Percentiles rank a stretch among this genome's conserved stretches.
Evolutionary conservation across 1,140 invertebrate species (phyloP).

Genomic region (Centruroides vittatus): DNA sequence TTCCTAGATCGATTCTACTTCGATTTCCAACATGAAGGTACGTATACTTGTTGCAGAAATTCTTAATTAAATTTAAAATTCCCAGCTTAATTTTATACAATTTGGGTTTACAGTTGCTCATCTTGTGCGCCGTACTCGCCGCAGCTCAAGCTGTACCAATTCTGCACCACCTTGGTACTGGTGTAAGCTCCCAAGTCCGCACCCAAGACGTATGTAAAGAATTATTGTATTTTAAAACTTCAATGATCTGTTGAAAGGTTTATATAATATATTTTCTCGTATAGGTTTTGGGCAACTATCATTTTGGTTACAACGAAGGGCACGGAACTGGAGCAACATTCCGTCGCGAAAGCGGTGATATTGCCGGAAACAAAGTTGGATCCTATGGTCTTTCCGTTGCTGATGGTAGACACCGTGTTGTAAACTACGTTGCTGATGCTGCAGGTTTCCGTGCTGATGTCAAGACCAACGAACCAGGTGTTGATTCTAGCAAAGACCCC

Average conservation of each 20-base stretch:
- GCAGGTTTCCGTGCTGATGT: slow-evolving; percentile 11
- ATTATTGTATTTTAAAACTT: background rate
- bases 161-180: slow-evolving; percentile 3
- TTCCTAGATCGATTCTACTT: too few relatives aligned
- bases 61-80: too few relatives aligned
- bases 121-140: background rate
- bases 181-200: slow-evolving; percentile 12
- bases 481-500: slow-evolving; percentile 17
- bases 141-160: background rate
- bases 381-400: slow-evolving; percentile 19
- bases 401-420: slow-evolving; percentile 20
- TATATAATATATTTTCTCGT: background rate
- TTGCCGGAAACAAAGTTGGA: slow-evolving; percentile 16
- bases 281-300: slow-evolving; percentile 13
- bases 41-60: too few relatives aligned
- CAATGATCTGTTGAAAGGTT: background rate
- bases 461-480: slow-evolving; percentile 19
- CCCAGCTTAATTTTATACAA: background rate
- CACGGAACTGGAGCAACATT: slow-evolving; percentile 19
- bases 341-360: slow-evolving; percentile 18
- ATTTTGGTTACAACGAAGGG: slow-evolving; percentile 20
- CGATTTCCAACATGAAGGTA: too few relatives aligned
- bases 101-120: background rate
- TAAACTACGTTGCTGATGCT: slow-evolving; percentile 20
- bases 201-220: slow-evolving; percentile 10